A percentile compares a stretch with the other conserved stretches of the same genome.
Evolutionary conservation across 1,140 invertebrate genomes (phyloP).

Genomic region (Pseudobourletiella spinata): DNA sequence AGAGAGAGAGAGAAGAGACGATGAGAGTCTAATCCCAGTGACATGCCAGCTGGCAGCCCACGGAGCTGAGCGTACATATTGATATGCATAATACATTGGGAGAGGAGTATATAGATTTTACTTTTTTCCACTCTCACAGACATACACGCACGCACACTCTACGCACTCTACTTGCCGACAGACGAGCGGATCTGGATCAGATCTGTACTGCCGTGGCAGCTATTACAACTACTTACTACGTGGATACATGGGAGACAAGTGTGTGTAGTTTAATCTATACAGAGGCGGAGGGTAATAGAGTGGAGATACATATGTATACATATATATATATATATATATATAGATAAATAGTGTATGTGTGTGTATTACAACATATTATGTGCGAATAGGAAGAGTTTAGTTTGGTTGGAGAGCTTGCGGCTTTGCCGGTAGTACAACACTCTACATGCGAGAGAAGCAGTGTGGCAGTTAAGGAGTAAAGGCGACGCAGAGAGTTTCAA

Average conservation of each 20-base stretch:
- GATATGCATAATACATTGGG: too few relatives aligned
- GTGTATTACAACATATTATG: background rate
- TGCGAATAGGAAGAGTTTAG: background rate
- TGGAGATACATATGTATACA: too few relatives aligned
- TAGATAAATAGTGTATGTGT: background rate
- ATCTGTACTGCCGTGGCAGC: too few relatives aligned
- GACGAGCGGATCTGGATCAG: background rate
- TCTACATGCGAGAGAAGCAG: background rate
- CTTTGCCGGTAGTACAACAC: background rate
- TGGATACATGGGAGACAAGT: too few relatives aligned
- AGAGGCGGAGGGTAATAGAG: too few relatives aligned
- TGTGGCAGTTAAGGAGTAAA: background rate
- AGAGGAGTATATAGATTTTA: background rate
- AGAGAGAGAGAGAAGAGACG: background rate
- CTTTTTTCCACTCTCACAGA: background rate
- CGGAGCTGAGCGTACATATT: too few relatives aligned
- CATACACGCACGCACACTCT: too few relatives aligned
- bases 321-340: background rate
- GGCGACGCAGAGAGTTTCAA: background rate
- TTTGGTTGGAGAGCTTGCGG: background rate
- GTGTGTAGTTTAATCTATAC: too few relatives aligned
- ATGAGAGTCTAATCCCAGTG: background rate
- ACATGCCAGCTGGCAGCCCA: too few relatives aligned
- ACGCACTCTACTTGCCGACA: background rate
- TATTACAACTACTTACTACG: too few relatives aligned